A percentile compares a stretch with the other conserved stretches of the same genome.
phyloP scores from a whole-genome alignment of 2,888 invertebrate species.

The Junonia oenone region DNA sequence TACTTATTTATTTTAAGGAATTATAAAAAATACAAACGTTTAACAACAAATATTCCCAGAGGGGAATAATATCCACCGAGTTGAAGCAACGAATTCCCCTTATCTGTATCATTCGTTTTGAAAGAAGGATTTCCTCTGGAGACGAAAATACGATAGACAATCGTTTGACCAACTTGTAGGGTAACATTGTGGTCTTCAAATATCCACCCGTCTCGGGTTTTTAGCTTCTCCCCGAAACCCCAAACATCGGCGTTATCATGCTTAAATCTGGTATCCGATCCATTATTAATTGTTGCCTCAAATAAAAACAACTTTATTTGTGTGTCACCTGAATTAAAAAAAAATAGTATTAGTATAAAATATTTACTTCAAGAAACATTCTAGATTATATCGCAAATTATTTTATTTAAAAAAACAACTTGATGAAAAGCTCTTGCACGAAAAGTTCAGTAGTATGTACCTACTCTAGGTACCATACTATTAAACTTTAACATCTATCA shows the following conservation, averaged over 20 bases:
- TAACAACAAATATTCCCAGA: background rate
- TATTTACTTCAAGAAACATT: no score
- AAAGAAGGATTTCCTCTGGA: conserved; percentile 7
- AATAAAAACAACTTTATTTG: conserved; percentile 18
- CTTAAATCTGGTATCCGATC: background rate
- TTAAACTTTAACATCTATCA: no score
- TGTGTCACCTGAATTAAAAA: conserved; percentile 3
- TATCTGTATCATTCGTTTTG: background rate
- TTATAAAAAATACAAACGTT: background rate
- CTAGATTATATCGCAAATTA: no score
- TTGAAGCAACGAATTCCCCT: background rate
- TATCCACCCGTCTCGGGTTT: conserved; percentile 7
- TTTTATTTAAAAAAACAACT: no score
- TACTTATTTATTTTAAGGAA: no score
- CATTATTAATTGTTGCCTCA: conserved; percentile 11
- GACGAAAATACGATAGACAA: conserved; percentile 16
- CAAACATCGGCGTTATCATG: background rate
- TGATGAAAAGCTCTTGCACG: no score
- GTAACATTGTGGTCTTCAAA: conserved; percentile 15
- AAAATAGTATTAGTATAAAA: no score
- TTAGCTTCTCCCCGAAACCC: conserved; percentile 19
- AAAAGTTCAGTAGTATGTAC: no score
- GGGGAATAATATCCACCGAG: background rate
- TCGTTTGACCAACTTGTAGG: conserved; percentile 12
- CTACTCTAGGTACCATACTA: no score